Evolutionary conservation across 2,888 invertebrate species (phyloP), one percentile per base, ranked within the genome.

Genomic region (Acrobasis consociella): DNA sequence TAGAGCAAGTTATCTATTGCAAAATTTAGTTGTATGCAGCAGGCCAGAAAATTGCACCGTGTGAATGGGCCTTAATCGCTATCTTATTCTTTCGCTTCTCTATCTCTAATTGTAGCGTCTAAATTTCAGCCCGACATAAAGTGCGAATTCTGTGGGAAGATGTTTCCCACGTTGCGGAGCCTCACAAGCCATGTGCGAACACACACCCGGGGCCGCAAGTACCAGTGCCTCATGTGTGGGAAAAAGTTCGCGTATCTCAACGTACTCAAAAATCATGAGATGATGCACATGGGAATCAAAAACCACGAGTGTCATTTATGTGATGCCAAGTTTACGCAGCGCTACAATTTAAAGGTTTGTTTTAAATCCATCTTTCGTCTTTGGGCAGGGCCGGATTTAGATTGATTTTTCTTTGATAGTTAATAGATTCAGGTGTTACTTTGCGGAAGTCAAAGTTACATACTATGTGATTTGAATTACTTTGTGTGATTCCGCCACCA

Each of bases 251-350:
- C 94, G 0, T 95, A 95, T 49, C 93, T 94, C 69, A 95, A 95
- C 71, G 95, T 95, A 73, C 81, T 96, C 58, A 94, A 94, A 74
- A 96, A 95, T 72, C 96, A 96, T 73, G 95, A 96, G 75, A 89
- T 94, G 67, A 95, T 95, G 17, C 96, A 96, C 72, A 93, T 93
- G 0, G 95, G 95, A 0, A 86, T 95, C 46, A 95, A 95, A 77
- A 94, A 95, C 67, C 95, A 94, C 72, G 93, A 94, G 13, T 96
- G 96, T 72, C 94, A 95, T 72, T 88, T 95, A 53, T 96, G 96
- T 74, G 95, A 95, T 80, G 93, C 92, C 73, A 93, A 85, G 72
- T 91, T 92, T 68, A 87, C 91, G 49, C 92, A 92, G 72, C 81
- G 81, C 2, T 86, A 86, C 70, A 93, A 92, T 74, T 81, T 93